Evolutionary conservation across 2,113 vertebrate species (phyloP), one percentile per base, ranked within the genome.

Genomic region (Lynx canadensis): DNA sequence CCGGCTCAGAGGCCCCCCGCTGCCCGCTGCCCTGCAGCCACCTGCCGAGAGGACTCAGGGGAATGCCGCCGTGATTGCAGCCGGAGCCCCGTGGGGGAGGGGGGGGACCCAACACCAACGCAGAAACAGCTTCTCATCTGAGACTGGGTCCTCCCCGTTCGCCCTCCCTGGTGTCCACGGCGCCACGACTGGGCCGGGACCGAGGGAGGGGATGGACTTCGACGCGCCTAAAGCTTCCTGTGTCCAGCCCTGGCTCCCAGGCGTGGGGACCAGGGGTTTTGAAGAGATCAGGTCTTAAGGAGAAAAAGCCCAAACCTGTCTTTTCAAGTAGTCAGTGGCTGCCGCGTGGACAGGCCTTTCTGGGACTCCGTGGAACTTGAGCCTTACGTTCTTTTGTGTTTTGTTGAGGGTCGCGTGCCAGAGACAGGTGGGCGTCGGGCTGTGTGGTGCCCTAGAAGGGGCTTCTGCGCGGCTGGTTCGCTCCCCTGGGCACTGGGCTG

Each of bases 11-110:
- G 15, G 18, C 1, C 33, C 29, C 0, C 0, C 0, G n/a, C 13
- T 0, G 4, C 81, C 78, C 2, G 16, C 0, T 23, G 36, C 55
- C 31, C 1, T 27, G 50, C 48, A 0, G 41, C 52, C 25, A 3
- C 80, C 19, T 1, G 73, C 33, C 2, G 0, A 55, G 33, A 2
- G 18, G 25, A 19, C 48, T 50, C 0, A 0, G 65, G 86, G n/a
- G 74, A 27, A 31, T 0, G 0, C 50, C 38, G 38, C 7, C 90
- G 33, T 41, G 45, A 18, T 9, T 13, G 19, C 7, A 1, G 60
- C 33, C 0, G 11, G 66, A 0, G 5, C 79, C 85, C 1, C 0
- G 0, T 8, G 38, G 48, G 31, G 1, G 52, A 4, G 11, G 41
- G 45, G 7, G 7, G 45, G 45, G 3, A 0, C 38, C 25, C 2